Conservation (phyloP, 2,888 invertebrate genomes). For the Petrolisthes cinctipes region DNA sequence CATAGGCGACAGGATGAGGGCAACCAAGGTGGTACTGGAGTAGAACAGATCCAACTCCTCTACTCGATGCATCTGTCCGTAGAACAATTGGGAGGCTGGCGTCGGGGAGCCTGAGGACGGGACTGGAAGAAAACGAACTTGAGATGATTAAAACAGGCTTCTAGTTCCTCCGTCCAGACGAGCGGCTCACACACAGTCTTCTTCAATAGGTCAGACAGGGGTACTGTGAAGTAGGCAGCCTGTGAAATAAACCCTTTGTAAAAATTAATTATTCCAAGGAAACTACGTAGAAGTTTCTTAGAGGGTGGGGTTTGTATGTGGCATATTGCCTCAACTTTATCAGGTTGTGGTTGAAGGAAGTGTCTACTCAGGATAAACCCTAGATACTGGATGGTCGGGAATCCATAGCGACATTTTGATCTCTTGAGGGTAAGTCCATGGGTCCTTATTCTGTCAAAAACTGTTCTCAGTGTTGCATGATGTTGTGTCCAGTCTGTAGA, state of each 20-base stretch:
- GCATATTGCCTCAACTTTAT: background rate
- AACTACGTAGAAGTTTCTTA: background rate
- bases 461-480: too few relatives aligned
- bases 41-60: slow-evolving; percentile 20
- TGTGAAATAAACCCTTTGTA: background rate
- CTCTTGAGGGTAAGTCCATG: slow-evolving; percentile 16
- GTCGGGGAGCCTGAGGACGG: background rate
- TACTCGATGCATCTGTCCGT: background rate
- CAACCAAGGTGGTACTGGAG: slow-evolving; percentile 8
- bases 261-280: background rate
- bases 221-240: background rate
- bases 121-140: background rate
- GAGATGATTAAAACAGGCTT: background rate
- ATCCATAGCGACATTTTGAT: slow-evolving; percentile 20
- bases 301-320: background rate
- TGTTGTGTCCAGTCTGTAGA: background rate
- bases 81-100: slow-evolving; percentile 8
- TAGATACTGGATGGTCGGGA: slow-evolving; percentile 4
- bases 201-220: background rate
- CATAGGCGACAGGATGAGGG: slow-evolving; percentile 23
- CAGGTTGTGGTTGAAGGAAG: background rate
- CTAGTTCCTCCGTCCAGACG: slow-evolving; percentile 1
- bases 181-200: background rate
- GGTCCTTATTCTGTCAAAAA: background rate
- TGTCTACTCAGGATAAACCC: slow-evolving; percentile 14